A percentile compares a stretch with the other conserved stretches of the same genome.
Evolutionary conservation across 2,888 invertebrate genomes (phyloP).

Genomic region (Phlogophora meticulosa): DNA sequence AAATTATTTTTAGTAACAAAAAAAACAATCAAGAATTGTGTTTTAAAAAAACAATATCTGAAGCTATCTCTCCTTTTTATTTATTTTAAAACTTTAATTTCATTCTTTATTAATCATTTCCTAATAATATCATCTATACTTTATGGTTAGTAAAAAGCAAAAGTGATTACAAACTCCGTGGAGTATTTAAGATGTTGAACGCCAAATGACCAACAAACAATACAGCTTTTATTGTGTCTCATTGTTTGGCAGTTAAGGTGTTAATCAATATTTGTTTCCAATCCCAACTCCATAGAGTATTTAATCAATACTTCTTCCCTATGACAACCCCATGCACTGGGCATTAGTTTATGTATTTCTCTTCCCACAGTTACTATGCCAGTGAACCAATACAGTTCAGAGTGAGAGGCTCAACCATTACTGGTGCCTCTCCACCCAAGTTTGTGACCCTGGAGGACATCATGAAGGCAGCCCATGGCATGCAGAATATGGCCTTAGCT

Average conservation of each 20-base stretch:
- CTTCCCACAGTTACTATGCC: slow-evolving; percentile 78
- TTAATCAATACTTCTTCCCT: slow-evolving; percentile 29
- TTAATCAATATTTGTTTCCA: too few species aligned
- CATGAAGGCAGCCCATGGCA: slow-evolving; percentile 96
- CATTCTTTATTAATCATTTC: too few species aligned
- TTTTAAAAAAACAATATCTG: too few species aligned
- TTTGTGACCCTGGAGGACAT: slow-evolving; percentile 96
- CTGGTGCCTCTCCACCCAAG: slow-evolving; percentile 95
- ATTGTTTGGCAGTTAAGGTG: too few species aligned
- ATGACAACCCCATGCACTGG: not conserved
- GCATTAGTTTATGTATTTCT: not conserved
- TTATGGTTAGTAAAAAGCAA: not conserved
- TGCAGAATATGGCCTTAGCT: slow-evolving; percentile 98
- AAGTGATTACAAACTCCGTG: not conserved
- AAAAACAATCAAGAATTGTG: too few species aligned
- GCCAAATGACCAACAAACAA: too few species aligned
- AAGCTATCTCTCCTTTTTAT: too few species aligned
- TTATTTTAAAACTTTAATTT: too few species aligned
- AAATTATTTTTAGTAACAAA: too few species aligned
- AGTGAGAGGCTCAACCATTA: slow-evolving; percentile 91
- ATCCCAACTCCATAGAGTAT: slow-evolving; percentile 8
- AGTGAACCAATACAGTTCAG: slow-evolving; percentile 90
- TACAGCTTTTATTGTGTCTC: too few species aligned
- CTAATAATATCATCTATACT: not conserved
- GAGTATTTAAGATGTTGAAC: slow-evolving; percentile 29